Percentiles rank a stretch among this genome's conserved stretches.
phyloP scores from a whole-genome alignment of 2,113 vertebrate genomes.

The Ceuthmochares aereus region DNA sequence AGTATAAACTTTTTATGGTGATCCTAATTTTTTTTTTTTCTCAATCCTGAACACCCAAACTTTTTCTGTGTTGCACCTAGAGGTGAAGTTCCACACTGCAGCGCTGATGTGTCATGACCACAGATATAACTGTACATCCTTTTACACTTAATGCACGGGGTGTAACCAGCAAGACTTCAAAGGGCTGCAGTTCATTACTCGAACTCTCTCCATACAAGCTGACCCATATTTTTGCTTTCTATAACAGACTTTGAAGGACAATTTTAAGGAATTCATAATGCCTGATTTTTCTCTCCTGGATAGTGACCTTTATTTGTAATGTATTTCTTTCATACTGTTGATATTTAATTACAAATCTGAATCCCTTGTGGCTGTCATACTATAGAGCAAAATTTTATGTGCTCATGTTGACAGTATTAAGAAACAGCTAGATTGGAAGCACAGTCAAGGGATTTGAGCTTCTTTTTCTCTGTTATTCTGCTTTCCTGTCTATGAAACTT shows the following conservation, averaged over 20 bases:
- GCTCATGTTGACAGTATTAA: not conserved
- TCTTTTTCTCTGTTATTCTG: not conserved
- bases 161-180: not conserved
- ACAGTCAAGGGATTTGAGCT: not conserved
- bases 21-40: not conserved
- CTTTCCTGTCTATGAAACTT: not conserved
- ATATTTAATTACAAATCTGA: not conserved
- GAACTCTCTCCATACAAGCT: not conserved
- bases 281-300: not conserved
- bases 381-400: not conserved
- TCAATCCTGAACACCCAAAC: not conserved
- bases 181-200: not conserved
- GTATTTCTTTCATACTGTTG: not conserved
- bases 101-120: not conserved
- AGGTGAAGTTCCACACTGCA: not conserved
- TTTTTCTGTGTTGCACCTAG: not conserved
- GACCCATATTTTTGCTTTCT: not conserved
- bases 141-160: not conserved
- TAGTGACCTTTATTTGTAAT: not conserved
- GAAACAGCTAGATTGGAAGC: not conserved
- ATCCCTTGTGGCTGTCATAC: not conserved
- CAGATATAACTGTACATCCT: not conserved
- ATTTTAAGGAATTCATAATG: not conserved
- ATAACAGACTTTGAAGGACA: not conserved
- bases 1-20: not conserved